These are phyloP conservation scores for Loris lydekkerianus DNA, from an alignment of 2,797 vertebrate species.

Conservation along the genomic window DNA sequence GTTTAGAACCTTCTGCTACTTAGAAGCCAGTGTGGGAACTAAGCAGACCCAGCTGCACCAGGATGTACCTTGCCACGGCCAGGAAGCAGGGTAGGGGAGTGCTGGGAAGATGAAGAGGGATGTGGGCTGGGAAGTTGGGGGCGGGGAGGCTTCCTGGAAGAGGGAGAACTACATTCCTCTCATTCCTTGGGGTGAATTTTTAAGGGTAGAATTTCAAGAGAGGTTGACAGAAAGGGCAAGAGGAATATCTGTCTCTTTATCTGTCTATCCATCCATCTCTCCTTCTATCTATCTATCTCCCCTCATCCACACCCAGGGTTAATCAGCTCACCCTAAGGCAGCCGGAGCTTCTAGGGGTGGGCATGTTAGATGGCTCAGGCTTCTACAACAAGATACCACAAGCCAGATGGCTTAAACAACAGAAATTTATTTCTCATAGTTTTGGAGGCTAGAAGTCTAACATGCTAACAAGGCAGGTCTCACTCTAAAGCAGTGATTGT, in stretches of 20 bases:
- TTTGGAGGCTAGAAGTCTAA: neutral
- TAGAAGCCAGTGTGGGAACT: neutral
- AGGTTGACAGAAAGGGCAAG: neutral
- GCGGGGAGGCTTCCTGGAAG: neutral
- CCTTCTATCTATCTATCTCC: neutral
- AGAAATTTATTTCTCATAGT: neutral
- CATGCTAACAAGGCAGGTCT: neutral
- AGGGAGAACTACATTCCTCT: neutral
- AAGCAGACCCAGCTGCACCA: neutral
- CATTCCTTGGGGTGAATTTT: conserved; percentile 33
- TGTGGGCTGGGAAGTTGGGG: neutral
- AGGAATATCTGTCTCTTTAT: neutral
- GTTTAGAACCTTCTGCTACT: neutral
- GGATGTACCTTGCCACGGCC: neutral
- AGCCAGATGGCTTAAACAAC: neutral
- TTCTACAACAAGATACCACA: neutral
- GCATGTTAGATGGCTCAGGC: neutral
- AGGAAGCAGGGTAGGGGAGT: neutral
- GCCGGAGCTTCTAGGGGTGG: neutral
- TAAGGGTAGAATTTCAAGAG: neutral
- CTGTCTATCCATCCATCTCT: neutral
- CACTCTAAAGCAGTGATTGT: neutral
- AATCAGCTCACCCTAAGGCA: neutral
- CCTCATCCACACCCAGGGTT: neutral
- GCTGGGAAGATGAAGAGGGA: too few relatives aligned